A percentile compares a stretch with the other conserved stretches of the same genome.
These are phyloP conservation scores for Neopelma chrysocephalum DNA, from an alignment of 2,797 vertebrate genomes.

Conservation along the genomic window DNA sequence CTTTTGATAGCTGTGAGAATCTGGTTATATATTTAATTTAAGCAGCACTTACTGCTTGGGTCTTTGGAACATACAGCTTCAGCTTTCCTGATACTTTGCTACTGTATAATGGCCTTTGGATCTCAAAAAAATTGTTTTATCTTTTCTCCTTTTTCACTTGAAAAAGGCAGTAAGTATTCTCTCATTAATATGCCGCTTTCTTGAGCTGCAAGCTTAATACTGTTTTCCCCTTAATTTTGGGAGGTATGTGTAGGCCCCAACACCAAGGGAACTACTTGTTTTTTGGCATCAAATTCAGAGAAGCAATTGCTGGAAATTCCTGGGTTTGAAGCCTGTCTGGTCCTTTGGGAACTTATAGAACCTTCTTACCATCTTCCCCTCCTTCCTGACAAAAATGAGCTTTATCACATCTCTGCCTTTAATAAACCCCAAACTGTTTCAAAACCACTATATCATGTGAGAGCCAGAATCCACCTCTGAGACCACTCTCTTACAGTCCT, in stretches of 20 bases:
- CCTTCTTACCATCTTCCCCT: not conserved
- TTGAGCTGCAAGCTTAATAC: not conserved
- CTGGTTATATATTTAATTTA: conserved; percentile 69
- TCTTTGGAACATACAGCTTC: not conserved
- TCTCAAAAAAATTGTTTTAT: not conserved
- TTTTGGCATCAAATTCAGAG: not conserved
- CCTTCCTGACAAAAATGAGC: not conserved
- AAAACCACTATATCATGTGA: not conserved
- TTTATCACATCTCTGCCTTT: not conserved
- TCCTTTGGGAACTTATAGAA: not conserved
- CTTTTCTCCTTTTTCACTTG: not conserved
- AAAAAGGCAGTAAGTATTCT: not conserved
- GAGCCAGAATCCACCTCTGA: not conserved
- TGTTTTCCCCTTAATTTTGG: not conserved
- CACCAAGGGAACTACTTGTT: not conserved
- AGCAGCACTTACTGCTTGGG: conserved; percentile 22
- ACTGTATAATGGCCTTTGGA: not conserved
- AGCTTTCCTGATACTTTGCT: not conserved
- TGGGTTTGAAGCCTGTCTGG: not conserved
- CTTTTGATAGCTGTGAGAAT: conserved; percentile 50
- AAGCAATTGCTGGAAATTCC: not conserved
- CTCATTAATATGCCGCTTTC: not conserved
- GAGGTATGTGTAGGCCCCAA: not conserved
- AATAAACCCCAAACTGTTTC: not conserved
- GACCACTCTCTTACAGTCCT: not conserved